Conservation (phyloP, 23 tunicate species). For the Styela plicata region DNA sequence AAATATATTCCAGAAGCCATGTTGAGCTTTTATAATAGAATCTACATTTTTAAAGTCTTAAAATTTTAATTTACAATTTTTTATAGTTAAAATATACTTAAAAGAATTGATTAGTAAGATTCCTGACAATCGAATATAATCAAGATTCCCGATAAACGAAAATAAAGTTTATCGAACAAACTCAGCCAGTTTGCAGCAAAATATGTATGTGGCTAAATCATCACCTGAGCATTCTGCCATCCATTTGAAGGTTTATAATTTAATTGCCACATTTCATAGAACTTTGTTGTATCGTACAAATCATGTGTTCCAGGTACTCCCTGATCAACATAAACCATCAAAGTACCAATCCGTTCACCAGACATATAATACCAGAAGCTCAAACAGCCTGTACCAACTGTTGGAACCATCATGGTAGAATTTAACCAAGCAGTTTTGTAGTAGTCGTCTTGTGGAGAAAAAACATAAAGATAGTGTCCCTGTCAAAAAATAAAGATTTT, state of each 20-base stretch:
- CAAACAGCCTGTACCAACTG: slow-evolving; percentile 55
- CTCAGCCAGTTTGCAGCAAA: too few species aligned
- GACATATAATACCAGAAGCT: slow-evolving; percentile 73
- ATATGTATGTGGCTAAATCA: neutral
- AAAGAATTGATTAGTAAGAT: too few species aligned
- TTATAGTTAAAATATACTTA: too few species aligned
- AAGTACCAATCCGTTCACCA: slow-evolving; percentile 51
- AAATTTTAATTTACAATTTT: too few species aligned
- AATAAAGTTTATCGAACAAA: too few species aligned
- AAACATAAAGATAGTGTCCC: slow-evolving; percentile 68
- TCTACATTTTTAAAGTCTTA: too few species aligned
- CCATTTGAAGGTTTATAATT: slow-evolving; percentile 58
- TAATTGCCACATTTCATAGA: slow-evolving; percentile 52
- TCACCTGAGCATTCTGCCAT: slow-evolving; percentile 77
- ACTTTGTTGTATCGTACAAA: slow-evolving; percentile 42
- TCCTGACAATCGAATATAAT: too few species aligned
- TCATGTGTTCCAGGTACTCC: slow-evolving; percentile 74
- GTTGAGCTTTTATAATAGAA: too few species aligned
- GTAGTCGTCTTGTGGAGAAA: slow-evolving; percentile 5
- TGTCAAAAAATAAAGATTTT: slow-evolving; percentile 28
- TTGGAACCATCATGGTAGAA: slow-evolving; percentile 72
- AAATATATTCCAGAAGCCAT: too few species aligned
- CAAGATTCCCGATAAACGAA: too few species aligned
- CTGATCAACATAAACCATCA: slow-evolving; percentile 45
- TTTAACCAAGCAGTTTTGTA: slow-evolving; percentile 45